Evolutionary conservation across 2,797 vertebrate species (phyloP).

Genomic region (Cynodonichthys magdalenae): DNA sequence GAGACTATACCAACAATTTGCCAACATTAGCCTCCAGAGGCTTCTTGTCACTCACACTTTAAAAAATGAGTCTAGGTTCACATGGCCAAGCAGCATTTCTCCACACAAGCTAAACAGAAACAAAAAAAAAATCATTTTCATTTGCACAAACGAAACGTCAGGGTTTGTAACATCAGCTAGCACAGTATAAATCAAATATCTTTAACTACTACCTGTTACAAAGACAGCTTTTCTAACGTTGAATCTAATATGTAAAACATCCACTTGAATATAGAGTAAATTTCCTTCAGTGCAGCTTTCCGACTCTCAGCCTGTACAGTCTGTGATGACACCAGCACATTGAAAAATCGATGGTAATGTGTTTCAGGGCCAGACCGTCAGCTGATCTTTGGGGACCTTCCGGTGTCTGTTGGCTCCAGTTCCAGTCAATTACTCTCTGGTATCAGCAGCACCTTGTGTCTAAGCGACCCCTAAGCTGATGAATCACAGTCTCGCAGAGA

Average conservation of each 20-base stretch:
- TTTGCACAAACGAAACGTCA: background rate
- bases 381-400: constrained; percentile 40
- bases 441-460: constrained; percentile 29
- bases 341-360: constrained; percentile 69
- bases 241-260: background rate
- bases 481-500: constrained; percentile 16
- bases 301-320: constrained; percentile 37
- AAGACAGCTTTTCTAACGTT: background rate
- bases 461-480: constrained; percentile 18
- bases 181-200: background rate
- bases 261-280: constrained; percentile 6
- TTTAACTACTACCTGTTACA: background rate
- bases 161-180: background rate
- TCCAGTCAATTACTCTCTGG: constrained; percentile 56
- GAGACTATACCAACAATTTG: constrained; percentile 2
- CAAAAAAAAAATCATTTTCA: background rate
- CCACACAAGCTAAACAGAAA: background rate
- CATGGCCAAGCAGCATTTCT: background rate
- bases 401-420: constrained; percentile 37
- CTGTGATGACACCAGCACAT: constrained; percentile 52
- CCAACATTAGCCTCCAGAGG: background rate
- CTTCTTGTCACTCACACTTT: background rate
- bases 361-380: constrained; percentile 50
- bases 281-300: background rate
- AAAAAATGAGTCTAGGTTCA: background rate